These are phyloP conservation scores for Orius laevigatus DNA, from an alignment of 1,140 invertebrate genomes.

Conservation along the genomic window DNA sequence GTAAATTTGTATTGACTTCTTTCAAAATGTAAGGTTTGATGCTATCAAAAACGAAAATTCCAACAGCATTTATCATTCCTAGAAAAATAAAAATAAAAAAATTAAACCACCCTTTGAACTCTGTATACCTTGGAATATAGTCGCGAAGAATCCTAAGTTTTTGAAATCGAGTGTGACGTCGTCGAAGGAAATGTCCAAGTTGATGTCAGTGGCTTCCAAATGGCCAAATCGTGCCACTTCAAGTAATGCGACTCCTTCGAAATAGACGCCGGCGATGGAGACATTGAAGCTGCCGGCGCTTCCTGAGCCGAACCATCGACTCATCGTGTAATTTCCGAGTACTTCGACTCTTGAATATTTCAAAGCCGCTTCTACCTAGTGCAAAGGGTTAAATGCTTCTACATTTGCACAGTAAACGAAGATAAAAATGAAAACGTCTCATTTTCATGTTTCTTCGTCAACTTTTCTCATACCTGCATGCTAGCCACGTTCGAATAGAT, in stretches of 20 bases:
- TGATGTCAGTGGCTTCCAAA: conserved; percentile 55
- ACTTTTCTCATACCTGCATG: conserved; percentile 36
- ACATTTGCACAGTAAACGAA: no score
- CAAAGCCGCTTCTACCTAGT: background rate
- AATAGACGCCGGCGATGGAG: conserved; percentile 45
- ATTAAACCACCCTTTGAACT: background rate
- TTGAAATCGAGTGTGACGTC: conserved; percentile 63
- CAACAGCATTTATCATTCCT: conserved; percentile 58
- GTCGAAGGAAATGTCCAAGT: conserved; percentile 60
- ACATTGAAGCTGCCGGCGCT: conserved; percentile 51
- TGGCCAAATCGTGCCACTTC: conserved; percentile 54
- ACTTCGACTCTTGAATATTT: conserved; percentile 41
- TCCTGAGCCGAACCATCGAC: conserved; percentile 45
- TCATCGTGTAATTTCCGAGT: conserved; percentile 53
- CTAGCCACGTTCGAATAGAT: conserved; percentile 44
- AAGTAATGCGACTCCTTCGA: conserved; percentile 44
- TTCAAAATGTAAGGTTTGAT: conserved; percentile 67
- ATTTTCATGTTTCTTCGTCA: background rate
- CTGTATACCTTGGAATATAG: conserved; percentile 51
- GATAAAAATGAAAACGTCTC: no score
- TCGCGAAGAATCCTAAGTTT: conserved; percentile 55
- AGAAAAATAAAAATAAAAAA: conserved; percentile 11
- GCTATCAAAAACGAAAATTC: conserved; percentile 61
- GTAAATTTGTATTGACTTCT: conserved; percentile 49
- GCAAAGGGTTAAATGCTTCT: no score